Base-by-base conservation (phyloP, 2,113 vertebrate species). In the Pogona vitticeps region DNA sequence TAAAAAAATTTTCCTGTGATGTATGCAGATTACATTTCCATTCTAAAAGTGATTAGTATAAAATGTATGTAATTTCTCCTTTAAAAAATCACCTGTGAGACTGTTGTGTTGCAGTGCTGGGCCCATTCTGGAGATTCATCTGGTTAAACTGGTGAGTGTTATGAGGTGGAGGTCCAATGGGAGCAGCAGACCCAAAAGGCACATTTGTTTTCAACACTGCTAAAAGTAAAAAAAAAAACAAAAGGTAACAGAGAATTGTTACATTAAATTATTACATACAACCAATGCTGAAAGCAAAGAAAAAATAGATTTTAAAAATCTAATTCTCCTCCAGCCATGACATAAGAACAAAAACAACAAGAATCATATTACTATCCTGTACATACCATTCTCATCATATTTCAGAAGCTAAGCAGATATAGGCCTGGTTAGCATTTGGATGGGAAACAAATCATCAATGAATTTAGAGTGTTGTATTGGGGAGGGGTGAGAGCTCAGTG, bases 141-240 rank as follows among this genome's bases (percentile, higher is more conserved):
- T 96, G 96, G 85, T 92, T 96, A 83, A 96, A 96, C 0, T 95
- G 96, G 87, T 90, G 94, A 40, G 96, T 88, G 46, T 56, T 94
- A 28, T 95, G 89, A 79, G 96, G 91, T 56, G 94, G 90, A 85
- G 96, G 90, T 85, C 94, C 95, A 26, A 92, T 93, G 3, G 97
- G 90, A 58, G 95, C 83, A 0, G 95, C 52, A 13, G 97, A 91
- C 61, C 95, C 96, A 84, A 96, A 90, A 91, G 95, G 94, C 80
- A 92, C 94, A 3, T 95, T 40, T 12, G 97, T 90, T 94, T 99
- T 99, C 2, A 96, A 93, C 82, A 95, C 21, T 86, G 96, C 98
- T 99, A 90, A 94, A 77, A 89, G 0, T 42, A 72, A 20, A 70
- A 82, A 36, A 33, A 65, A 1, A 21, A 20, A 61, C 40, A 90